A percentile compares a stretch with the other conserved stretches of the same genome.
Evolutionary conservation across 2,113 vertebrate genomes (phyloP).

Genomic region (Campylomormyrus numenius): DNA sequence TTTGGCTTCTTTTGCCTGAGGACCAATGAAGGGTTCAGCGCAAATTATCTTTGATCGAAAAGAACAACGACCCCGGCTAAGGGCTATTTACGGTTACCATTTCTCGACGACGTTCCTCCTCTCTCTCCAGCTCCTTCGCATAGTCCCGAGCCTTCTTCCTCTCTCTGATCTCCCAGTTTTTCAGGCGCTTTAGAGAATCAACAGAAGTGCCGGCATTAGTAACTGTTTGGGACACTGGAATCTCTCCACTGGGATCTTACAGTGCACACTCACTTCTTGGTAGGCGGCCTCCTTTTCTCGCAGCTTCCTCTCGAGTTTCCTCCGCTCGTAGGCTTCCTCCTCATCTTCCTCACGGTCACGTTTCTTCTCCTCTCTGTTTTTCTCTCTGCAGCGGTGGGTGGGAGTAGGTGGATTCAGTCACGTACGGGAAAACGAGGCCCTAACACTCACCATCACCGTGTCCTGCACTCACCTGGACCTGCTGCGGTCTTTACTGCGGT

Average conservation of each 20-base stretch:
- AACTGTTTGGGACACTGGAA: background rate
- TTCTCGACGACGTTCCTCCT: slow-evolving; percentile 88
- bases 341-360: slow-evolving; percentile 90
- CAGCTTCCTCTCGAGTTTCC: slow-evolving; percentile 89
- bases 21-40: background rate
- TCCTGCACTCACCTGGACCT: slow-evolving; percentile 72
- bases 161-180: slow-evolving; percentile 98
- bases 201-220: background rate
- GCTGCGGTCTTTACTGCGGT: slow-evolving; percentile 76
- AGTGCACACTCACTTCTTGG: slow-evolving; percentile 75
- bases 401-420: background rate
- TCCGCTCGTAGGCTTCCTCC: slow-evolving; percentile 87
- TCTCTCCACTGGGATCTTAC: background rate
- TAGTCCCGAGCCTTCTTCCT: slow-evolving; percentile 93
- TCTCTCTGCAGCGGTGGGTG: slow-evolving; percentile 58
- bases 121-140: slow-evolving; percentile 85
- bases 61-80: background rate
- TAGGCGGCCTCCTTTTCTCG: slow-evolving; percentile 96
- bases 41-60: background rate
- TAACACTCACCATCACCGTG: background rate
- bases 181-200: slow-evolving; percentile 67
- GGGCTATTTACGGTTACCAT: slow-evolving; percentile 59
- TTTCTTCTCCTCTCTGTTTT: slow-evolving; percentile 88
- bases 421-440: background rate
- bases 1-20: slow-evolving; percentile 92